A percentile compares a stretch with the other conserved stretches of the same genome.
phyloP scores from a whole-genome alignment of 2,113 vertebrate species.

The Eleginops maclovinus region DNA sequence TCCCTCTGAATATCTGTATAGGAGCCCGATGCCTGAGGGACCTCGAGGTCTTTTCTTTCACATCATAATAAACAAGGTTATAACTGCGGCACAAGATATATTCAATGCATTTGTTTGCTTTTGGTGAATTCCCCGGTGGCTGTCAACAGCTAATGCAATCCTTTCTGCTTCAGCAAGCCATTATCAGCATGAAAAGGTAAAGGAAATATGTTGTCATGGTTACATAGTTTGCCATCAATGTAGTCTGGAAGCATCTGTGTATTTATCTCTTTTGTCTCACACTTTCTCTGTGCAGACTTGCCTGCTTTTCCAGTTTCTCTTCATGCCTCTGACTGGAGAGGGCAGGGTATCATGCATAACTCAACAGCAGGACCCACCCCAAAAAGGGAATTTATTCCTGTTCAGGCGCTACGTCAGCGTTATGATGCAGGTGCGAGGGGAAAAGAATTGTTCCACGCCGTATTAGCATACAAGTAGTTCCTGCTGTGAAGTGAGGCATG shows the following conservation, averaged over 20 bases:
- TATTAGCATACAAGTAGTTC: slow-evolving; percentile 60
- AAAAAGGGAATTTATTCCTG: slow-evolving; percentile 38
- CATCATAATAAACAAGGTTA: slow-evolving; percentile 50
- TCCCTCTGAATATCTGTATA: slow-evolving; percentile 37
- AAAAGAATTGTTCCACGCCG: slow-evolving; percentile 59
- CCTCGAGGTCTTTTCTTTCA: slow-evolving; percentile 24
- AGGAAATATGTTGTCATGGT: slow-evolving; percentile 74
- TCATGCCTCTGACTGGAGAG: slow-evolving; percentile 53
- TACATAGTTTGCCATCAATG: slow-evolving; percentile 47
- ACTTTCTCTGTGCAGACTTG: not conserved
- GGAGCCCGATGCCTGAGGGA: slow-evolving; percentile 27
- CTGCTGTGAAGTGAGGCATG: slow-evolving; percentile 47
- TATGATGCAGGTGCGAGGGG: slow-evolving; percentile 46
- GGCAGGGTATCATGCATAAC: slow-evolving; percentile 32
- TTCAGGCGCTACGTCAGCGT: slow-evolving; percentile 41
- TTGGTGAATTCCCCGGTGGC: slow-evolving; percentile 1
- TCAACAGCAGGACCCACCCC: slow-evolving; percentile 47
- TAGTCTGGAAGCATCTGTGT: slow-evolving; percentile 34
- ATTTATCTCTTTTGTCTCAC: slow-evolving; percentile 20
- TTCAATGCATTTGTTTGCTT: slow-evolving; percentile 24
- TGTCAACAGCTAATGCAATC: slow-evolving; percentile 12
- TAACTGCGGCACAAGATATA: slow-evolving; percentile 8
- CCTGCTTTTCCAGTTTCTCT: slow-evolving; percentile 67
- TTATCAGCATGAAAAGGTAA: slow-evolving; percentile 57
- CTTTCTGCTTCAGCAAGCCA: slow-evolving; percentile 42